Conservation (phyloP, 2,888 invertebrate genomes). For the Dryobotodes eremita region DNA sequence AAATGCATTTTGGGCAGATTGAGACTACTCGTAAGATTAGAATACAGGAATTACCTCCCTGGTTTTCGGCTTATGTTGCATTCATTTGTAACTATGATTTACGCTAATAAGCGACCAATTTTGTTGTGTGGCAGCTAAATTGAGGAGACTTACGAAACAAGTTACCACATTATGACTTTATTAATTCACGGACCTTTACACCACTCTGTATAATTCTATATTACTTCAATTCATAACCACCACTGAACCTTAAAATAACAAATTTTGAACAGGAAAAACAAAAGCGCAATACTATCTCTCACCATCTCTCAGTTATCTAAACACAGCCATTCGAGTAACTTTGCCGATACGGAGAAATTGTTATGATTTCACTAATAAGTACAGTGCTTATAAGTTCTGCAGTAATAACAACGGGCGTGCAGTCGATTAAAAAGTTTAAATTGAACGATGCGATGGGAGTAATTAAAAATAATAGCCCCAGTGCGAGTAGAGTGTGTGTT, state of each 20-base stretch:
- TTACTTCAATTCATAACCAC: neutral
- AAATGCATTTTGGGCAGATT: no score
- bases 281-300: neutral
- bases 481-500: constrained; percentile 33
- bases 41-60: no score
- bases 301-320: constrained; percentile 9
- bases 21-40: no score
- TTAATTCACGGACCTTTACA: no score
- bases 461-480: constrained; percentile 67
- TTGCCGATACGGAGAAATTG: constrained; percentile 27
- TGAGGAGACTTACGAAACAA: no score
- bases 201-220: no score
- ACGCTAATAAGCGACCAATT: no score
- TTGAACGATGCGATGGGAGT: constrained; percentile 60
- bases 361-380: constrained; percentile 55
- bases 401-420: constrained; percentile 43
- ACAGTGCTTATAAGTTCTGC: constrained; percentile 45
- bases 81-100: no score
- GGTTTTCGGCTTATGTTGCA: no score
- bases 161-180: no score
- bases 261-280: neutral
- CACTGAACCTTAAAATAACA: neutral
- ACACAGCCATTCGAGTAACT: neutral
- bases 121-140: no score
- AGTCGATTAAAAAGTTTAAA: constrained; percentile 69